These are phyloP conservation scores for Drosophila punjabiensis DNA, from an alignment of 1,140 invertebrate species.

Conservation along the genomic window DNA sequence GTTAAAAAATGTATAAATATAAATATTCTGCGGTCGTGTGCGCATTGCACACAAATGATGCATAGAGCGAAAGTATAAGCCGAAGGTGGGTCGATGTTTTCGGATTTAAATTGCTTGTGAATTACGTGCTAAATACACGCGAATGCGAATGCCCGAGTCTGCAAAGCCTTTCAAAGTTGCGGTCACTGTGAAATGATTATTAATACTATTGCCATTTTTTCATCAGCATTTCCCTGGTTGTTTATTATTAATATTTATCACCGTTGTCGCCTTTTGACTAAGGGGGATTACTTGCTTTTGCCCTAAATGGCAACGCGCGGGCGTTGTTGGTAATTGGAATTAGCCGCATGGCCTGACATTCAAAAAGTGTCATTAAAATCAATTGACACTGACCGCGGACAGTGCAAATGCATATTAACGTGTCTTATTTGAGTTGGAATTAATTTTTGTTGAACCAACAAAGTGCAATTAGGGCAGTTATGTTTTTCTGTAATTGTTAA, in stretches of 20 bases:
- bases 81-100: slow-evolving; percentile 18
- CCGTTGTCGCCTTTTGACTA: slow-evolving; percentile 55
- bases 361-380: slow-evolving; percentile 60
- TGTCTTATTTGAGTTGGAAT: slow-evolving; percentile 1
- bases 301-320: slow-evolving; percentile 43
- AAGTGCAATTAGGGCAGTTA: not conserved
- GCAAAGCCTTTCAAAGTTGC: slow-evolving; percentile 66
- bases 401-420: not conserved
- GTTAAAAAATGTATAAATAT: slow-evolving; percentile 60
- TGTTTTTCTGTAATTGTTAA: not conserved
- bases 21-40: slow-evolving; percentile 62
- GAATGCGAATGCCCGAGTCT: slow-evolving; percentile 14
- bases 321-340: slow-evolving; percentile 58
- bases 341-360: slow-evolving; percentile 43
- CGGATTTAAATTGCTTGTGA: slow-evolving; percentile 73
- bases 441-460: not conserved
- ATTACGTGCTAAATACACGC: slow-evolving; percentile 74
- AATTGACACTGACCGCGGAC: slow-evolving; percentile 40
- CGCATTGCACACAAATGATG: slow-evolving; percentile 55
- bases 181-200: slow-evolving; percentile 63
- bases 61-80: slow-evolving; percentile 36
- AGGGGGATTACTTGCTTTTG: slow-evolving; percentile 27
- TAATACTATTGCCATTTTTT: slow-evolving; percentile 44
- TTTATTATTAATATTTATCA: slow-evolving; percentile 53
- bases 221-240: not conserved